These are phyloP conservation scores for Uromys caudimaculatus DNA, from an alignment of 2,797 vertebrate genomes.

Conservation along the genomic window DNA sequence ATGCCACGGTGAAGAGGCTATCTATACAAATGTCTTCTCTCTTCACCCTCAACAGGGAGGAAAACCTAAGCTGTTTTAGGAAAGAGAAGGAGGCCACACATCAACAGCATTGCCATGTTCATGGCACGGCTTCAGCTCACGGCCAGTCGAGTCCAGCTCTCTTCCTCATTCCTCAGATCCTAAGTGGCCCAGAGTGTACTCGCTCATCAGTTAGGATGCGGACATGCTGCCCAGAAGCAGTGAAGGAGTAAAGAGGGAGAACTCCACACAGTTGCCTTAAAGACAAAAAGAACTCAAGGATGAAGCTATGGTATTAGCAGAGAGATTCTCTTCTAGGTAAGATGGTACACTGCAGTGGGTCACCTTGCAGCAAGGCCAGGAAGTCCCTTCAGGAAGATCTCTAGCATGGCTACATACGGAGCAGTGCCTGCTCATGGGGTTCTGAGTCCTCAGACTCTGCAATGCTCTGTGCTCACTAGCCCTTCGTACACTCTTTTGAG, in stretches of 20 bases:
- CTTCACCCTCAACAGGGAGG: background rate
- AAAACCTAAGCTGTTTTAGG: background rate
- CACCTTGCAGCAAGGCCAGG: background rate
- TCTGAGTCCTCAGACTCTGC: background rate
- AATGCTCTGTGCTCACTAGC: background rate
- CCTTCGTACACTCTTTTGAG: background rate
- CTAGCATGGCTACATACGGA: background rate
- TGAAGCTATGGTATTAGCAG: background rate
- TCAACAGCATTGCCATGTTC: background rate
- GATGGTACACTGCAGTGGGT: background rate
- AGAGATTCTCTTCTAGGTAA: background rate
- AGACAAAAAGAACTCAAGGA: background rate
- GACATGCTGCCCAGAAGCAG: background rate
- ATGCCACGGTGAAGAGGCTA: background rate
- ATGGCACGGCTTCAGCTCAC: constrained; percentile 1
- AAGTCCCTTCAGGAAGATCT: background rate
- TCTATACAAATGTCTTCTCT: background rate
- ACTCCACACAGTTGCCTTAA: background rate
- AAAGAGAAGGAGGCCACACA: background rate
- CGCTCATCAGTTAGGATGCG: background rate
- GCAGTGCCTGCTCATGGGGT: background rate
- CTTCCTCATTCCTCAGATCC: background rate
- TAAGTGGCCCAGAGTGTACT: background rate
- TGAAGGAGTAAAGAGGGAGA: background rate
- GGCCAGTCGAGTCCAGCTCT: background rate